phyloP scores from a whole-genome alignment of 2,797 vertebrate genomes.

The Cetoscarus ocellatus region DNA sequence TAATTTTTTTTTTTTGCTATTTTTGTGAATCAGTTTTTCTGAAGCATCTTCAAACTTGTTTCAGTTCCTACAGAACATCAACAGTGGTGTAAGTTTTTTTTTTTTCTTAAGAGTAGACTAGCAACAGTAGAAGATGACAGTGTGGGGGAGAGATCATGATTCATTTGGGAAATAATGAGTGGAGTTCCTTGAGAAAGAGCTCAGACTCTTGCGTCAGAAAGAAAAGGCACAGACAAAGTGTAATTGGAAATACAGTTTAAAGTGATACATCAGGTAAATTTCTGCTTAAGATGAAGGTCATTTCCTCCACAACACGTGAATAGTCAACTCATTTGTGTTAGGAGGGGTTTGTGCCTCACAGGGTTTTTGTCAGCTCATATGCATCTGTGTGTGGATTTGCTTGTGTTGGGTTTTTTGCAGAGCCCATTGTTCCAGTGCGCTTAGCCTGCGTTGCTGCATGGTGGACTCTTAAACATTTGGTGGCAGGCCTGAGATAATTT shows the following conservation, averaged over 20 bases:
- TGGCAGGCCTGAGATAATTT: conserved; percentile 50
- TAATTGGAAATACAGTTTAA: conserved; percentile 14
- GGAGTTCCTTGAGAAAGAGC: conserved; percentile 34
- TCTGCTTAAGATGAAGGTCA: conserved; percentile 7
- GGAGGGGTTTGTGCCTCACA: conserved; percentile 1
- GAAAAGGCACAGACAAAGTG: not conserved
- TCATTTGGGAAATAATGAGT: conserved; percentile 43
- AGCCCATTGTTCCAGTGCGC: conserved; percentile 32
- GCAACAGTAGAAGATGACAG: conserved; percentile 16
- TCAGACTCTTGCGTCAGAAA: conserved; percentile 22
- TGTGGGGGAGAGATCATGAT: conserved; percentile 41
- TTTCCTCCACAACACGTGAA: conserved; percentile 4
- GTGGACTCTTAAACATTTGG: conserved; percentile 36
- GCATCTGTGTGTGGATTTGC: conserved; percentile 27
- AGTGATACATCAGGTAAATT: conserved; percentile 32
- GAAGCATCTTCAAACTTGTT: conserved; percentile 1
- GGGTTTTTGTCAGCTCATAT: conserved; percentile 12
- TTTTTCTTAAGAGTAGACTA: conserved; percentile 38
- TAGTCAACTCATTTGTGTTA: conserved; percentile 27
- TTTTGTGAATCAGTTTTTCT: too few relatives aligned
- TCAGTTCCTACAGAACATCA: conserved; percentile 21
- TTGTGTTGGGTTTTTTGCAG: conserved; percentile 45
- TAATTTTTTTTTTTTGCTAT: too few relatives aligned
- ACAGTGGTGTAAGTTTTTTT: conserved; percentile 2
- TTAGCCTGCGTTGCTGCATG: conserved; percentile 47